phyloP scores from a whole-genome alignment of 2,797 vertebrate species.

The Leucoraja ocellata region DNA sequence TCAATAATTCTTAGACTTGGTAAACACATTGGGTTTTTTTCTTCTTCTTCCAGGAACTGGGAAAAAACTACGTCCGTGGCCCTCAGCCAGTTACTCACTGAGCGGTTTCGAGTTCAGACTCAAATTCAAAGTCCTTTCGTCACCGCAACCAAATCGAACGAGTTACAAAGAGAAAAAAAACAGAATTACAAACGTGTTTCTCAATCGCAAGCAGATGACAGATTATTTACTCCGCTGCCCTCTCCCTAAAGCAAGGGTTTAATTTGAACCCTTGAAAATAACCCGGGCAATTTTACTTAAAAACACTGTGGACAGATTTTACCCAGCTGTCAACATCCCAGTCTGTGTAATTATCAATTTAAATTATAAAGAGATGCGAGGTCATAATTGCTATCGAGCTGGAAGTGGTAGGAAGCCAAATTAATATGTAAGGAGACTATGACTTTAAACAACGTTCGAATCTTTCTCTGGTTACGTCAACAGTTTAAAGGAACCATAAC shows the following conservation, averaged over 20 bases:
- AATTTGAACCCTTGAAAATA: background rate
- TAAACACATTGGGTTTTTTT: background rate
- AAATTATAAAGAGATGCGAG: background rate
- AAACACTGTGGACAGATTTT: background rate
- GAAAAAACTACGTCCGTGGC: background rate
- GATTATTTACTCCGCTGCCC: no score
- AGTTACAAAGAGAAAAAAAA: background rate
- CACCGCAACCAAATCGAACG: background rate
- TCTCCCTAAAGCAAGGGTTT: background rate
- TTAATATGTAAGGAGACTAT: background rate
- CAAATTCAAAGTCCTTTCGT: no score
- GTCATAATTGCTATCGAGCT: background rate
- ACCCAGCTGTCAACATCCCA: background rate
- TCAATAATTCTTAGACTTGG: background rate
- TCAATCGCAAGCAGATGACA: background rate
- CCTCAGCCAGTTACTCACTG: background rate
- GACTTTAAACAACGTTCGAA: background rate
- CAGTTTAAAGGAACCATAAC: background rate
- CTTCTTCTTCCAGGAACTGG: background rate
- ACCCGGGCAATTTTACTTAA: background rate
- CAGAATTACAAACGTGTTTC: background rate
- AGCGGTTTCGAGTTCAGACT: background rate
- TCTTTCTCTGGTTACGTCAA: background rate
- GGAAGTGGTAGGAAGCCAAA: constrained; percentile 15
- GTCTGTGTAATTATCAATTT: constrained; percentile 5